Evolutionary conservation across 2,797 vertebrate genomes (phyloP), one percentile per base, ranked within the genome.

Genomic region (Phataginus tetradactyla): DNA sequence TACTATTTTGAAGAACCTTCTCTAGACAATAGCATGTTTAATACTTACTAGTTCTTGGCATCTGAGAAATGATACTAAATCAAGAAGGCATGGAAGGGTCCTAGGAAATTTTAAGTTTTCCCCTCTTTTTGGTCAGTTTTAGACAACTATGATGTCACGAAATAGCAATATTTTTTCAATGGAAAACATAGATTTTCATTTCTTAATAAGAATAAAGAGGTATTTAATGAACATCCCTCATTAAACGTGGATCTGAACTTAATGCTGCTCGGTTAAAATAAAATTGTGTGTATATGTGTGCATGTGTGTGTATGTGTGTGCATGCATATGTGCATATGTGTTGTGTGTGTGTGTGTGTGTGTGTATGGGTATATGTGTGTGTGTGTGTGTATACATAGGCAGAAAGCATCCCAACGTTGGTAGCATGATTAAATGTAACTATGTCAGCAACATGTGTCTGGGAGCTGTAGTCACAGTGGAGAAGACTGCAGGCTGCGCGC

Each of bases 41-140:
- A 80, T 89, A 80, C 7, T 72, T 83, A 86, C 23, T 51, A 81
- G 75, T 32, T 85, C 85, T 95, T 89, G 75, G 93, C 93, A 96
- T 87, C 92, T 72, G 84, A 64, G 51, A 94, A 93, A 81, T 91
- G 84, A 88, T 80, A 63, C n/a, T 85, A 86, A 96, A 85, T 84
- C 42, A 80, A 72, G 32, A 77, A 83, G 55, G n/a, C 57, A 20
- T 95, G 64, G 29, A 89, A 91, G 23, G 66, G 17, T 92, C 53
- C 53, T 13, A 21, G 83, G 53, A 49, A 93, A 89, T 84, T 96
- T 64, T 74, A 84, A 91, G 57, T 66, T 90, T 57, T 90, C 83
- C 61, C 51, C 32, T 11, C 42, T 84, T 85, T 32, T 72, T 34
- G 37, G 74, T n/a, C 78, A 95, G 64, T 95, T 94, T 92, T 91